Base-by-base conservation (phyloP, 2,113 vertebrate genomes). In the Rhea pennata region DNA sequence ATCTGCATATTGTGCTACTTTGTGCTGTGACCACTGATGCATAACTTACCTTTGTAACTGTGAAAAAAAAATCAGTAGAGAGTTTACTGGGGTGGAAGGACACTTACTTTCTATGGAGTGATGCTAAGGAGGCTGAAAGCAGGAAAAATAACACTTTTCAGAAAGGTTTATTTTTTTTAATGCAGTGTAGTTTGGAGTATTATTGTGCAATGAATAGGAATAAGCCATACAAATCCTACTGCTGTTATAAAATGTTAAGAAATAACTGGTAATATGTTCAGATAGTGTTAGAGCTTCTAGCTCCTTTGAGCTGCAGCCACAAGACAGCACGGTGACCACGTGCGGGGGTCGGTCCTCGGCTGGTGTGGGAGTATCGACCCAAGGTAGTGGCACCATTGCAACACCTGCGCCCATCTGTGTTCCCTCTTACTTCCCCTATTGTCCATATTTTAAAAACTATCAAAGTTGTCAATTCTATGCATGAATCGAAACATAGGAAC, bases 161-260 rank as follows among this genome's bases (percentile, higher is more conserved):
- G 53, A 62, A 64, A 56, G 24, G 14, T 6, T 66, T 42, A 1
- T 8, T 31, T 73, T 70, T 69, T 39, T 61, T 31, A 53, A 51
- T 29, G 51, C 23, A 21, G 62, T 33, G 1, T 36, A 84, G 21
- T 39, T 56, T 29, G 53, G 44, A 77, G 27, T 14, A 26, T 14
- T 62, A 19, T 59, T 89, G 87, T 89, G 78, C 78, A 64, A 92
- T 95, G 62, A 82, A 50, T 51, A 19, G 12, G 36, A 87, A 61
- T 71, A 75, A 92, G 64, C 83, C 90, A 24, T 79, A 16, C 31
- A 82, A 58, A n/a, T 74, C 75, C 73, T 74, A 61, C 67, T 75
- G 91, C 86, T 76, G 88, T 69, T 70, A 61, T 50, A 33, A 94
- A 82, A 29, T 39, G 42, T 56, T 53, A 31, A 80, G 87, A 90